Evolutionary conservation across 2,113 vertebrate species (phyloP).

Genomic region (Nannospalax galili): DNA sequence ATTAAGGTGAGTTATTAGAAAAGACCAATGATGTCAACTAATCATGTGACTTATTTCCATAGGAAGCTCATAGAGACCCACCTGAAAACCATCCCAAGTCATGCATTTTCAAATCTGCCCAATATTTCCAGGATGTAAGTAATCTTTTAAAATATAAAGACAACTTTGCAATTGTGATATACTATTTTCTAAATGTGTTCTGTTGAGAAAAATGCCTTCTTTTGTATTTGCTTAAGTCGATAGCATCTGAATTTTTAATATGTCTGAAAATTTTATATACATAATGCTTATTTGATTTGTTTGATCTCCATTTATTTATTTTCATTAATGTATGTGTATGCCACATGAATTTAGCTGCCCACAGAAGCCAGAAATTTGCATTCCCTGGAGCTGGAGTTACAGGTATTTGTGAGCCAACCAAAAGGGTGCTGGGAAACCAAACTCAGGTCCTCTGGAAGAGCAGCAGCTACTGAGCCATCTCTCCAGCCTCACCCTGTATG

Average conservation of each 20-base stretch:
- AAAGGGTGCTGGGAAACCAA: no score
- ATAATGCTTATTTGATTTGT: slow-evolving; percentile 21
- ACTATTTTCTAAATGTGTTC: slow-evolving; percentile 25
- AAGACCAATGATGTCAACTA: slow-evolving; percentile 33
- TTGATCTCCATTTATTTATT: background rate
- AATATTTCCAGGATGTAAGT: slow-evolving; percentile 99
- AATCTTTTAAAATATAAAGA: slow-evolving; percentile 38
- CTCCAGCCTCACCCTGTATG: background rate
- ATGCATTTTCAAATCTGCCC: slow-evolving; percentile 91
- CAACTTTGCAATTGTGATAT: background rate
- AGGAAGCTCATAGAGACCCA: slow-evolving; percentile 95
- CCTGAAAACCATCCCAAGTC: slow-evolving; percentile 89
- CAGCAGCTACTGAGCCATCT: no score
- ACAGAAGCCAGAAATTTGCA: no score
- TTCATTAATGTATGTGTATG: no score
- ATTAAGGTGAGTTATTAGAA: slow-evolving; percentile 19
- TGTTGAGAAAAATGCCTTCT: slow-evolving; percentile 23
- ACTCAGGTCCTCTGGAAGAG: no score
- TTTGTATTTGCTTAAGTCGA: background rate
- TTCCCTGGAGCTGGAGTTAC: no score
- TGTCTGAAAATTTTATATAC: background rate
- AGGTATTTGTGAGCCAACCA: no score
- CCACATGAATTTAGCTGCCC: no score
- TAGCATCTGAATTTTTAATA: background rate
- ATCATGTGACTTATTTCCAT: slow-evolving; percentile 72